Percentiles rank a stretch among this genome's conserved stretches.
Conservation (phyloP, 1,140 invertebrate genomes). For the Drosophila subpulchrella region DNA sequence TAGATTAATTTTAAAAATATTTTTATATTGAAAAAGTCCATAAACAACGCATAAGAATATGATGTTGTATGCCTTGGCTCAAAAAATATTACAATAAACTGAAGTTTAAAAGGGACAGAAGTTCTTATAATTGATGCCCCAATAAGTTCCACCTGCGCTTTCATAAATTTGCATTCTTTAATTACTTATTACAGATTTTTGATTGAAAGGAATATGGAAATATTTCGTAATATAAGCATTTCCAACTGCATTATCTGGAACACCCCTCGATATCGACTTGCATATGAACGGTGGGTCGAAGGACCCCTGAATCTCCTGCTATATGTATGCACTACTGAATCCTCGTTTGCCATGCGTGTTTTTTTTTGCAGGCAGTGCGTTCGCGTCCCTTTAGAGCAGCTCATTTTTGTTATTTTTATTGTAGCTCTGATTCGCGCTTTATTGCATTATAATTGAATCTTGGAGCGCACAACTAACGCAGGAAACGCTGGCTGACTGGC, state of each 20-base stretch:
- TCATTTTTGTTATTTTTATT: slow-evolving; percentile 78
- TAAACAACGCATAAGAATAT: no score
- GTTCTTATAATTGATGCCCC: no score
- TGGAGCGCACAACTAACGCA: slow-evolving; percentile 81
- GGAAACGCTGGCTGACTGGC: slow-evolving; percentile 76
- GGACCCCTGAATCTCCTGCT: slow-evolving; percentile 12
- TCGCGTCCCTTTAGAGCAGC: slow-evolving; percentile 13
- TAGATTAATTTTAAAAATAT: no score
- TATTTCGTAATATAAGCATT: background rate
- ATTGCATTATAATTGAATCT: slow-evolving; percentile 84
- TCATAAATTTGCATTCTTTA: no score
- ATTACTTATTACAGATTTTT: background rate
- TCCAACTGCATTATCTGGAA: background rate
- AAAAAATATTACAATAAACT: no score
- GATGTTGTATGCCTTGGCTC: no score
- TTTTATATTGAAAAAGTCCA: no score
- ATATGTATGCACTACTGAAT: slow-evolving; percentile 28
- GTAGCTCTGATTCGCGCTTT: slow-evolving; percentile 82
- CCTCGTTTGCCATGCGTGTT: slow-evolving; percentile 19
- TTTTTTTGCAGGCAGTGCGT: background rate
- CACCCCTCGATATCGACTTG: background rate
- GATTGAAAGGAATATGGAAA: background rate
- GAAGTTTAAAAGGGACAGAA: no score
- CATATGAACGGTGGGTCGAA: slow-evolving; percentile 8
- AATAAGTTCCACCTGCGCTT: no score